Conservation (phyloP, 2,113 vertebrate species). For the Loxodonta africana region DNA sequence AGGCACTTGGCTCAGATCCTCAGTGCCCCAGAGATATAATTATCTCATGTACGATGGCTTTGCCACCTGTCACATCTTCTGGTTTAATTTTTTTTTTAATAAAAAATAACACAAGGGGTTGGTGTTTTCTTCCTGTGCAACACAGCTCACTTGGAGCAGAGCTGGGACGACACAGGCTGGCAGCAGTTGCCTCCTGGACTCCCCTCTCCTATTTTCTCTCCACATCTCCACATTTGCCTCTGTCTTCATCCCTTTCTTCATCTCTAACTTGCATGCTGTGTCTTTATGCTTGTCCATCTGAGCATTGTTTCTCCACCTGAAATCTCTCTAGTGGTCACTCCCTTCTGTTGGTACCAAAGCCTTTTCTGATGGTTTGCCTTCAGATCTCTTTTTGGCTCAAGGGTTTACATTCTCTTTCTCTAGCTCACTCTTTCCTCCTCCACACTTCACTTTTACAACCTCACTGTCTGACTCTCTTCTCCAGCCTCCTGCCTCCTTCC, state of each 20-base stretch:
- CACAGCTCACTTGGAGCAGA: constrained; percentile 48
- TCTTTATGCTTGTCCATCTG: neutral
- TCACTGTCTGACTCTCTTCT: neutral
- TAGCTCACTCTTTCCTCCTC: neutral
- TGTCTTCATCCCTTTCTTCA: neutral
- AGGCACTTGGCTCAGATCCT: constrained; percentile 83
- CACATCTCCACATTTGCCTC: neutral
- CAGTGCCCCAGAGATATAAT: constrained; percentile 84
- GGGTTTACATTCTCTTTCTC: neutral
- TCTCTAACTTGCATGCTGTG: neutral
- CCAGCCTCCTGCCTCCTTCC: neutral
- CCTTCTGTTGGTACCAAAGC: neutral
- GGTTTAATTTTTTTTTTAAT: constrained; percentile 76
- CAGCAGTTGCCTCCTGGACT: neutral
- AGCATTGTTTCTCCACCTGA: neutral
- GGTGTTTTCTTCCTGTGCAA: constrained; percentile 59
- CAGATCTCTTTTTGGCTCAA: neutral
- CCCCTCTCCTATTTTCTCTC: neutral
- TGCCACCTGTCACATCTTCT: constrained; percentile 87
- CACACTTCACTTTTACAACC: too few relatives aligned
- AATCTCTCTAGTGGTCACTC: neutral
- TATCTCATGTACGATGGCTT: constrained; percentile 84
- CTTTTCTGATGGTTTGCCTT: neutral
- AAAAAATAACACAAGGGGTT: constrained; percentile 70
- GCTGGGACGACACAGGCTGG: neutral